Evolutionary conservation across 2,888 invertebrate species (phyloP), one percentile per base, ranked within the genome.

Genomic region (Incurvaria masculella): DNA sequence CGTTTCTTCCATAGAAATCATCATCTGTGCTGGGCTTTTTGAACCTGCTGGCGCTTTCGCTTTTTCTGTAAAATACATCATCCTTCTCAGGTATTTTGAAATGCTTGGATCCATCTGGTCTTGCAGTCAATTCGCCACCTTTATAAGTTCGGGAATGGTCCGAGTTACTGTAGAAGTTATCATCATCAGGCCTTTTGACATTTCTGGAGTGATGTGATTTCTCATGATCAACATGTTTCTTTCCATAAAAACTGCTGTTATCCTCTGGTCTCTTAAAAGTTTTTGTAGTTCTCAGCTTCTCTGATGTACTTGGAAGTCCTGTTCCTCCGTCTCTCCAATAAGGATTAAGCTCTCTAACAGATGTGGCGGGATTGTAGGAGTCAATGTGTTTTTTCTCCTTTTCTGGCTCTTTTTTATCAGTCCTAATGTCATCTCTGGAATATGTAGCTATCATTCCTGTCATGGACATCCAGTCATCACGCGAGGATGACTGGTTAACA

Each of bases 241-340:
- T n/a, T n/a, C n/a, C n/a, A n/a, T 33, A 33, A 14, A 33, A 33
- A 33, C 14, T 14, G 18, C 59, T 59, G 49, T 67, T 65, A 58
- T 65, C 61, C 17, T 54, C 54, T 27, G 83, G 83, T 62, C 66
- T 74, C 2, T 72, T 53, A 57, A 72, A 76, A 42, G 61, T 60
- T 49, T 59, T 65, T 19, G 71, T 61, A 58, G 68, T 70, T 57
- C 66, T 60, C 56, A 68, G 65, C 59, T 64, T 63, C 53, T 72
- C 65, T 43, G 66, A 51, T 46, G 68, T 64, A 58, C 68, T 65
- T 0, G 96, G 96, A 50, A 96, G 63, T 2, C 96, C 96, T 46
- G 82, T 83, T 1, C 96, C 96, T 42, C 93, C 94, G 67, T 88
- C 80, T 75, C 89, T 94, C 94, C 95, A 96, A 62, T 92, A 91